A percentile compares a stretch with the other conserved stretches of the same genome.
Evolutionary conservation across 2,888 invertebrate species (phyloP).

Genomic region (Idaea straminata): DNA sequence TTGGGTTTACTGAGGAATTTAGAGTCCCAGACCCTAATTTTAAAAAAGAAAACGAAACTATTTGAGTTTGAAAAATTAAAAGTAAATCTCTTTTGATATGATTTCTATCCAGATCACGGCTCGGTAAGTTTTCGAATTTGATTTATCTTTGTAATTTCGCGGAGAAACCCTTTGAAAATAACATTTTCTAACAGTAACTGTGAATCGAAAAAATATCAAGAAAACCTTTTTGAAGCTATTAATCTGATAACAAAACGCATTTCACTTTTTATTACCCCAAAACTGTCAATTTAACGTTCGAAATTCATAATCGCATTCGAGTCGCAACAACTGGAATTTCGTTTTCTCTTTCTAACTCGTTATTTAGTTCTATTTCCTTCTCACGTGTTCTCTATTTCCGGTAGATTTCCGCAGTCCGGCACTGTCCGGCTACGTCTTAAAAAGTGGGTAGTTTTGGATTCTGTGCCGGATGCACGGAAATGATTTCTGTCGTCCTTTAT

Average conservation of each 20-base stretch:
- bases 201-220: background rate
- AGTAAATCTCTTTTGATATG: background rate
- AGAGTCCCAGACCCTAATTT: too few relatives aligned
- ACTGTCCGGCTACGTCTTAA: slow-evolving; percentile 63
- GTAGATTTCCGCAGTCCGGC: slow-evolving; percentile 61
- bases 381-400: slow-evolving; percentile 74
- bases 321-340: slow-evolving; percentile 14
- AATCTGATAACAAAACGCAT: slow-evolving; percentile 17
- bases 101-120: background rate
- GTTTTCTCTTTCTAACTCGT: slow-evolving; percentile 14
- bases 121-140: background rate
- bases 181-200: slow-evolving; percentile 5
- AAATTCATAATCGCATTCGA: slow-evolving; percentile 22
- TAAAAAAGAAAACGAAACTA: too few relatives aligned
- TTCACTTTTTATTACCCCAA: slow-evolving; percentile 22
- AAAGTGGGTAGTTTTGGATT: slow-evolving; percentile 73
- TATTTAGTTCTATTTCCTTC: slow-evolving; percentile 33
- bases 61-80: background rate
- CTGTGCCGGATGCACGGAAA: slow-evolving; percentile 68
- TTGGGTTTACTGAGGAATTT: too few relatives aligned
- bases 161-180: background rate
- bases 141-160: background rate
- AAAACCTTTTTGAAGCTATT: slow-evolving; percentile 10
- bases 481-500: slow-evolving; percentile 62
- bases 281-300: slow-evolving; percentile 22